Conservation (phyloP, 2,113 vertebrate species). For the Papio anubis region DNA sequence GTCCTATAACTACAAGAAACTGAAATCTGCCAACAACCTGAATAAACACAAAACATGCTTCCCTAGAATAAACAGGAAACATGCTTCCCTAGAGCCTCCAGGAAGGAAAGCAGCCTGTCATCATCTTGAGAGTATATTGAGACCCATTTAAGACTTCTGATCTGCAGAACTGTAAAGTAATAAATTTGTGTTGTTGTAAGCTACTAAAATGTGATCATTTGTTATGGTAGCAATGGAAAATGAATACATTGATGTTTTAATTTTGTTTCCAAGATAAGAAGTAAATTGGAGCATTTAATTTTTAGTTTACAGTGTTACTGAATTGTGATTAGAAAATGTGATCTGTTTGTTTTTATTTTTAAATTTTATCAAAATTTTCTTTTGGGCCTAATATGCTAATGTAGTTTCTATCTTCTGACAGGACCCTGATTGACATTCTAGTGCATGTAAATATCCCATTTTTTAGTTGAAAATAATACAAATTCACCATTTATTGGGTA, state of each 20-base stretch:
- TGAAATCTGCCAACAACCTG: background rate
- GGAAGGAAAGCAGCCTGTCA: background rate
- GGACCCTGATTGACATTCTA: background rate
- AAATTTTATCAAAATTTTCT: background rate
- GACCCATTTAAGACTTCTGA: background rate
- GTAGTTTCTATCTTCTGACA: background rate
- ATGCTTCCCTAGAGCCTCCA: background rate
- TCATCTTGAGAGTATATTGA: background rate
- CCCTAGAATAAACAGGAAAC: background rate
- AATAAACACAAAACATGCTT: too few species aligned
- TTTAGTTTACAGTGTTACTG: background rate
- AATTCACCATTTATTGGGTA: background rate
- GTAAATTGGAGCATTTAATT: background rate
- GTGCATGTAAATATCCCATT: background rate
- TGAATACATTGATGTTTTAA: background rate
- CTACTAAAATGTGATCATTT: background rate
- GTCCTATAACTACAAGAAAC: background rate
- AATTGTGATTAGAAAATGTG: background rate
- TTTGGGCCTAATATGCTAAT: background rate
- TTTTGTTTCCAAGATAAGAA: background rate
- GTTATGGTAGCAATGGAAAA: background rate
- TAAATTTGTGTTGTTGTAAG: background rate
- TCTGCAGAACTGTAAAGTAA: background rate
- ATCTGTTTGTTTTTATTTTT: background rate
- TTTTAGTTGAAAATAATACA: background rate